Conservation (phyloP, 2,888 invertebrate genomes). For the Gibbula magus region DNA sequence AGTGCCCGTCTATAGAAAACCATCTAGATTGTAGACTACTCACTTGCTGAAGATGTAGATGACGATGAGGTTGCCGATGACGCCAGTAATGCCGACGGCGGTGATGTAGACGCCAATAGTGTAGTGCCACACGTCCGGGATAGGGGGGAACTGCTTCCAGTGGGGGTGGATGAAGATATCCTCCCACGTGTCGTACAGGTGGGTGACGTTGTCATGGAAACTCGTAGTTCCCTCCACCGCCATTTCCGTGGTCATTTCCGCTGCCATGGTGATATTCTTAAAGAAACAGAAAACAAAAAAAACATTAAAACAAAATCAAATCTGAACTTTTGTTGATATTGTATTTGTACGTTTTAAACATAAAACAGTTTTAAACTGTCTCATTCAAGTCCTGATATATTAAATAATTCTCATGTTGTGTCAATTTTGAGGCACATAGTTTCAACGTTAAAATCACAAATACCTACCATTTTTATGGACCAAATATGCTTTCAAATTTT, state of each 20-base stretch:
- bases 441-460: too few species aligned
- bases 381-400: too few species aligned
- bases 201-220: constrained; percentile 43
- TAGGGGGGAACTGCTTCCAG: constrained; percentile 63
- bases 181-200: constrained; percentile 55
- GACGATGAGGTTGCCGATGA: constrained; percentile 66
- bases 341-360: too few species aligned
- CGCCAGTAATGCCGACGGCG: constrained; percentile 77
- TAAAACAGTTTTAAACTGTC: too few species aligned
- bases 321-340: too few species aligned
- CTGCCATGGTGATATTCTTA: not conserved
- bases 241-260: not conserved
- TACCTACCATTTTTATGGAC: too few species aligned
- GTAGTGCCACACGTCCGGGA: constrained; percentile 65
- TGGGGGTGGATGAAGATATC: constrained; percentile 66
- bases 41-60: constrained; percentile 68
- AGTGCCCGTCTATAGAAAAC: too few species aligned
- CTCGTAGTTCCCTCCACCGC: constrained; percentile 26
- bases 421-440: too few species aligned
- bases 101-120: constrained; percentile 78
- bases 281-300: not conserved
- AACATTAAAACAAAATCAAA: too few species aligned
- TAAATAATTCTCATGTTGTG: too few species aligned
- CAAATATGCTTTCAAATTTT: too few species aligned
- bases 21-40: constrained; percentile 35